Conservation (phyloP, 2,888 invertebrate species). For the Drosophila setosimentum region DNA sequence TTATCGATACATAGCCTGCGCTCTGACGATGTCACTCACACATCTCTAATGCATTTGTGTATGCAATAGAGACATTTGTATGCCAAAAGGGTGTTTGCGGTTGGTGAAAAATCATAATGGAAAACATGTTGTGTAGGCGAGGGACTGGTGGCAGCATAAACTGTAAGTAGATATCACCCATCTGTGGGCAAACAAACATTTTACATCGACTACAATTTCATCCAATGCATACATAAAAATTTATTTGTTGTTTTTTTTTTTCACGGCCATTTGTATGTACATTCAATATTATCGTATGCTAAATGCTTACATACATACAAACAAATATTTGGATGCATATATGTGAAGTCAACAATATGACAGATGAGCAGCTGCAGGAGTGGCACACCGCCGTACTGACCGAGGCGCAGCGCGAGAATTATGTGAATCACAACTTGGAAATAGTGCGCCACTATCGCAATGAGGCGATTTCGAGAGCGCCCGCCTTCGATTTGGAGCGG, state of each 20-base stretch:
- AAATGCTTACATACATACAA: not conserved
- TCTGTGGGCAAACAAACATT: not conserved
- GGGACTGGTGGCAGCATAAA: constrained; percentile 28
- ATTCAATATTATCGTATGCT: not conserved
- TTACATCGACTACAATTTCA: not conserved
- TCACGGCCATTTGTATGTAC: constrained; percentile 47
- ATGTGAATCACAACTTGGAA: constrained; percentile 56
- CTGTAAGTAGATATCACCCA: constrained; percentile 33
- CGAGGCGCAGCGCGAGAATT: constrained; percentile 60
- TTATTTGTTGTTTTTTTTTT: constrained; percentile 22
- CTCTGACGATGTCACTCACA: not conserved
- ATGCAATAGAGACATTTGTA: constrained; percentile 31
- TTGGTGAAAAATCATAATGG: constrained; percentile 29
- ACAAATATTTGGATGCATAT: constrained; percentile 2
- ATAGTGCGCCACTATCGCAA: constrained; percentile 58
- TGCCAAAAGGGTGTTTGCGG: constrained; percentile 18
- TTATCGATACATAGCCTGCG: constrained; percentile 16
- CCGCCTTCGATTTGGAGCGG: constrained; percentile 50
- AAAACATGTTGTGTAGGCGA: constrained; percentile 36
- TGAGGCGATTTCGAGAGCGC: constrained; percentile 46
- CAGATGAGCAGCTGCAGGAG: constrained; percentile 48
- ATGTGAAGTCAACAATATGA: constrained; percentile 54
- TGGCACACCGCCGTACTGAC: constrained; percentile 41
- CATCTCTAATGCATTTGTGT: constrained; percentile 34
- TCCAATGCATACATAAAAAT: constrained; percentile 10